Conservation (phyloP, 2,888 invertebrate genomes). For the Chrysodeixis includens region DNA sequence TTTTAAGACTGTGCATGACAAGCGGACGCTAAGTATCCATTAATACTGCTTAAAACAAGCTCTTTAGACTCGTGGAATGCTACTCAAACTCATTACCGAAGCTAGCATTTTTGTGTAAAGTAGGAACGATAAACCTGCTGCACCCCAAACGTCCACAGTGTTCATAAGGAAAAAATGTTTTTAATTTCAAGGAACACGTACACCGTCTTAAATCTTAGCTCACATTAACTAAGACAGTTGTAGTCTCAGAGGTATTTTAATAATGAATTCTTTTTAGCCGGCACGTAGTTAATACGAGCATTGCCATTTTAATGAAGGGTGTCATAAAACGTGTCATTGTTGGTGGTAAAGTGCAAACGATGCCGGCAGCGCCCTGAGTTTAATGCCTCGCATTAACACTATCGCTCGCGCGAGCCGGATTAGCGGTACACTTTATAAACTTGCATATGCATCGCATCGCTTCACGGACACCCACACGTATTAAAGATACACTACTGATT, state of each 20-base stretch:
- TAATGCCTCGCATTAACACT: constrained; percentile 67
- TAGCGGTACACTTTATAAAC: constrained; percentile 63
- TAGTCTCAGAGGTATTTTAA: constrained; percentile 83
- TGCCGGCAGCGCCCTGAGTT: constrained; percentile 55
- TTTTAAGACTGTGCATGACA: constrained; percentile 47
- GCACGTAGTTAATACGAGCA: constrained; percentile 81
- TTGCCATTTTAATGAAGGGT: constrained; percentile 78
- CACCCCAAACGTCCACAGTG: constrained; percentile 43
- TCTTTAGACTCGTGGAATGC: constrained; percentile 29
- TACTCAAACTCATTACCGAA: constrained; percentile 26
- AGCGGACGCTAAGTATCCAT: constrained; percentile 21
- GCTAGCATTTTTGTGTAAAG: constrained; percentile 36
- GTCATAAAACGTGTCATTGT: constrained; percentile 80
- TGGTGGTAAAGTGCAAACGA: constrained; percentile 54
- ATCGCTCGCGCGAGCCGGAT: constrained; percentile 67
- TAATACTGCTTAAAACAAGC: constrained; percentile 35
- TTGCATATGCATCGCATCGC: constrained; percentile 58
- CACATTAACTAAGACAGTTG: constrained; percentile 80
- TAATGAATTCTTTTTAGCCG: constrained; percentile 83
- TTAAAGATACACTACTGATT: constrained; percentile 28
- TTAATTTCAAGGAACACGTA: constrained; percentile 77
- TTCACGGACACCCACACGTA: constrained; percentile 22
- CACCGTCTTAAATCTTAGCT: constrained; percentile 82
- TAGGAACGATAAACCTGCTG: constrained; percentile 30
- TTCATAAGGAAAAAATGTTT: constrained; percentile 62